A percentile compares a stretch with the other conserved stretches of the same genome.
Evolutionary conservation across 2,113 vertebrate species (phyloP).

Genomic region (Onychorhynchus coronatus): DNA sequence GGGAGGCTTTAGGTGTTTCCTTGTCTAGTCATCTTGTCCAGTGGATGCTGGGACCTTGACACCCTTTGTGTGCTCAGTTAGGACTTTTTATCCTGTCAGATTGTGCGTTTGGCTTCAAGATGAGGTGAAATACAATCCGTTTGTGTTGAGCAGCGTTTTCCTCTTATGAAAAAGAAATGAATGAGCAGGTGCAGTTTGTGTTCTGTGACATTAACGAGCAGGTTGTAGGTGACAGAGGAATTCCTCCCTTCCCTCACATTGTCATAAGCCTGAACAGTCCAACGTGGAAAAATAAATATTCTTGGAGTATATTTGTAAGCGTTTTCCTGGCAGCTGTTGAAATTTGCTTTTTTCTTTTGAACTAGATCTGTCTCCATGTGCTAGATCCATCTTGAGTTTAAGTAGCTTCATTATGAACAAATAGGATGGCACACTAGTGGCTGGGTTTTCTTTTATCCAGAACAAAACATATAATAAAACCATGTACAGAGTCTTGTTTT

Average conservation of each 20-base stretch:
- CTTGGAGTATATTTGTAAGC: not conserved
- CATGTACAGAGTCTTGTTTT: not conserved
- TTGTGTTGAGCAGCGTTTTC: not conserved
- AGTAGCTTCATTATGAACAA: not conserved
- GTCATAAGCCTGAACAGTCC: not conserved
- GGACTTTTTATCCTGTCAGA: not conserved
- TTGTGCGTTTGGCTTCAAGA: not conserved
- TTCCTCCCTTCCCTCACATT: not conserved
- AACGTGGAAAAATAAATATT: not conserved
- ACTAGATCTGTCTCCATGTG: not conserved
- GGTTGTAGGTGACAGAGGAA: not conserved
- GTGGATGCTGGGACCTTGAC: not conserved
- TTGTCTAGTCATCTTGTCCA: not conserved
- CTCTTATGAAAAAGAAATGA: not conserved
- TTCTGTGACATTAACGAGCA: not conserved
- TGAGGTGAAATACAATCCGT: accelerated
- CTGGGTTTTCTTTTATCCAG: not conserved
- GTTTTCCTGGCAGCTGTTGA: not conserved
- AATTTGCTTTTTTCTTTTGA: not conserved
- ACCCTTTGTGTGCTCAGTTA: not conserved
- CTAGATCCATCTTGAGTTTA: not conserved
- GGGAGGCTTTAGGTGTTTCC: not conserved
- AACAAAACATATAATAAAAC: not conserved
- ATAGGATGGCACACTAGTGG: not conserved
- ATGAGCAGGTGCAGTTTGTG: not conserved